Evolutionary conservation across 2,888 invertebrate genomes (phyloP).

Genomic region (Sinodicranocentrus sp.): DNA sequence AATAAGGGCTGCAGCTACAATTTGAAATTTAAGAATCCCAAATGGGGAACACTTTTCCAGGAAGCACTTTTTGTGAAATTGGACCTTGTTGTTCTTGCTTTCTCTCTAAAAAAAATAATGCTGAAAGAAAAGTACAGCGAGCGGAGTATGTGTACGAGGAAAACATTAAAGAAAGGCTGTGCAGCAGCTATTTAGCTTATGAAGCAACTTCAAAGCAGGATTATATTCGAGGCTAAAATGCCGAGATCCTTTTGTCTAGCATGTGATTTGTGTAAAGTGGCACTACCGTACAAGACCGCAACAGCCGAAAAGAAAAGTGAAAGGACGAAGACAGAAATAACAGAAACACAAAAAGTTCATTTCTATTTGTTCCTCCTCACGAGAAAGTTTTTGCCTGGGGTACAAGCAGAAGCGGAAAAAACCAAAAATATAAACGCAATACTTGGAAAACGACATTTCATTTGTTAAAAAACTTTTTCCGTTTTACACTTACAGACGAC

Average conservation of each 20-base stretch:
- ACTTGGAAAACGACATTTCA: neutral
- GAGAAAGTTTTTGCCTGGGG: slow-evolving; percentile 18
- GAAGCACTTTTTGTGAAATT: too few species aligned
- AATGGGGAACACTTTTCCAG: too few species aligned
- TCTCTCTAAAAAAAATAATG: neutral
- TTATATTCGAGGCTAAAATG: slow-evolving; percentile 1
- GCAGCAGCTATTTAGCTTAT: neutral
- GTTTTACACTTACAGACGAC: neutral
- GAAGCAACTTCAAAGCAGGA: neutral
- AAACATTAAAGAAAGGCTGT: neutral
- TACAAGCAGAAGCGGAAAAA: neutral
- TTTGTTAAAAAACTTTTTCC: neutral
- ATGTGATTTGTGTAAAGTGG: neutral
- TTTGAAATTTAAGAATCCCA: too few species aligned
- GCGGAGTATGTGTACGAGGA: neutral
- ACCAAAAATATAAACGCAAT: neutral
- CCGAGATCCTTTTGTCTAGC: neutral
- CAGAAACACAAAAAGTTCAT: slow-evolving; percentile 18
- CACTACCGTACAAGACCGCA: neutral
- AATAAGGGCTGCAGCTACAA: too few species aligned
- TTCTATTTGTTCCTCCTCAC: neutral
- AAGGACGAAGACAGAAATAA: slow-evolving; percentile 2
- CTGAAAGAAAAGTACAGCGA: neutral
- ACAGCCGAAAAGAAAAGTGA: neutral
- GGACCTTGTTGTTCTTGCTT: too few species aligned